These are phyloP conservation scores for Prietella phreatophila DNA, from an alignment of 2,113 vertebrate species.

Conservation along the genomic window DNA sequence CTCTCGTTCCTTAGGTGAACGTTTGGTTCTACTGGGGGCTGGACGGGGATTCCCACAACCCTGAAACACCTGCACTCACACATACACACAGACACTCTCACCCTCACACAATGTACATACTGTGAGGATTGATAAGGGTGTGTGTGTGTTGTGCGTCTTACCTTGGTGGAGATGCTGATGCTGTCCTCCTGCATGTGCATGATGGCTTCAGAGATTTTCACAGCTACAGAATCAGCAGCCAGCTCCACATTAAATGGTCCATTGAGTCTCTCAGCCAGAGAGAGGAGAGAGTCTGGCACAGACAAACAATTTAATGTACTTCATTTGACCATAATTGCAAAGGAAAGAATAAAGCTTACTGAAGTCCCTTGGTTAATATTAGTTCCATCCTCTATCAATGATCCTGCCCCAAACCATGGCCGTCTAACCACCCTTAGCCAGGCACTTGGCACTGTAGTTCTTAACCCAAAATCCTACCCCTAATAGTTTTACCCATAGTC, in stretches of 20 bases:
- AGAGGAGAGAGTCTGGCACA: slow-evolving; percentile 76
- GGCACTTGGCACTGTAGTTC: neutral
- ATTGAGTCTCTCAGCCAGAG: slow-evolving; percentile 80
- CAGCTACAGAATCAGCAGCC: slow-evolving; percentile 79
- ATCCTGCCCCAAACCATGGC: neutral
- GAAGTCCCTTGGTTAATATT: neutral
- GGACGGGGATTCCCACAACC: slow-evolving; percentile 80
- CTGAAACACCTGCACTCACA: slow-evolving; percentile 76
- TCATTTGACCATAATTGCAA: neutral
- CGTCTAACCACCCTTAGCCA: neutral
- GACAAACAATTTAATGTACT: neutral
- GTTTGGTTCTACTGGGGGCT: slow-evolving; percentile 68
- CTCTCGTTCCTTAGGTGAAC: slow-evolving; percentile 71
- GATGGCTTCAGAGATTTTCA: slow-evolving; percentile 85
- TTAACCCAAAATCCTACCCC: neutral
- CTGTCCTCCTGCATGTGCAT: slow-evolving; percentile 88
- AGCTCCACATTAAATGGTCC: slow-evolving; percentile 86
- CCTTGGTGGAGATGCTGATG: slow-evolving; percentile 80
- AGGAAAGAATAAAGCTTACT: neutral
- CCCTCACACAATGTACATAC: neutral
- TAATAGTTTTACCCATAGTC: neutral
- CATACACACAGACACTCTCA: slow-evolving; percentile 1
- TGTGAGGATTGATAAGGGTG: neutral
- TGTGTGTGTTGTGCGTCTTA: slow-evolving; percentile 43
- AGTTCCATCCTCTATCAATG: neutral